phyloP scores from a whole-genome alignment of 2,888 invertebrate genomes.

The Frankliniella fusca region DNA sequence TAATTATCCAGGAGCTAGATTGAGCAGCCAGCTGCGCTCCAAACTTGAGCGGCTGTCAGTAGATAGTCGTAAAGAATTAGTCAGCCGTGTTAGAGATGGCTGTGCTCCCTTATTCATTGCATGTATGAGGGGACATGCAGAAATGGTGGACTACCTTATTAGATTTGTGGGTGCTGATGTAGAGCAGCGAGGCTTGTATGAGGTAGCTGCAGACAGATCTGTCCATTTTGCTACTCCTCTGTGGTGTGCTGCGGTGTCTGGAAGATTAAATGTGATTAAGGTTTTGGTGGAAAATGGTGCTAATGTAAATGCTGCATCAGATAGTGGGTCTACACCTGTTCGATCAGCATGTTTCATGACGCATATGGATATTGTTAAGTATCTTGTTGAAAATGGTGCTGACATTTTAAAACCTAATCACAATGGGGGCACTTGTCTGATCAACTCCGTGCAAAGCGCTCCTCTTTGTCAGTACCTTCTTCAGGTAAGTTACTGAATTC shows the following conservation, averaged over 20 bases:
- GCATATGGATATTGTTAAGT: slow-evolving; percentile 72
- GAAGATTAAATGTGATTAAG: slow-evolving; percentile 70
- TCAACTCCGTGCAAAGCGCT: slow-evolving; percentile 86
- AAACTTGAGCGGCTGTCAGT: slow-evolving; percentile 57
- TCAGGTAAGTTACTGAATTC: neutral
- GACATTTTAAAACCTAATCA: slow-evolving; percentile 79
- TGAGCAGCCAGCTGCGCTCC: slow-evolving; percentile 54
- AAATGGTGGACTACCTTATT: slow-evolving; percentile 81
- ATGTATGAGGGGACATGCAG: slow-evolving; percentile 72
- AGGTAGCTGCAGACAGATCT: slow-evolving; percentile 75
- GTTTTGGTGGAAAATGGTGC: slow-evolving; percentile 75
- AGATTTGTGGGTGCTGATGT: slow-evolving; percentile 76
- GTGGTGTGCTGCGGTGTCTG: slow-evolving; percentile 89
- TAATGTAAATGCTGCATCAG: slow-evolving; percentile 79
- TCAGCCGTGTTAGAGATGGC: slow-evolving; percentile 64
- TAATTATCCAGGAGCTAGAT: slow-evolving; percentile 64
- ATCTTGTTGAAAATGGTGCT: slow-evolving; percentile 73
- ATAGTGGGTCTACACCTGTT: slow-evolving; percentile 80
- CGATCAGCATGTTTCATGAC: slow-evolving; percentile 92
- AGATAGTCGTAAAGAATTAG: slow-evolving; percentile 62
- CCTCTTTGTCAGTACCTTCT: slow-evolving; percentile 75
- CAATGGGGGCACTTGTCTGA: slow-evolving; percentile 89
- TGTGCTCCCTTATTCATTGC: slow-evolving; percentile 79
- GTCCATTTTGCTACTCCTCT: slow-evolving; percentile 81
- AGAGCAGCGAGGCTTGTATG: slow-evolving; percentile 80